phyloP scores from a whole-genome alignment of 2,888 invertebrate species.

The Lapara coniferarum region DNA sequence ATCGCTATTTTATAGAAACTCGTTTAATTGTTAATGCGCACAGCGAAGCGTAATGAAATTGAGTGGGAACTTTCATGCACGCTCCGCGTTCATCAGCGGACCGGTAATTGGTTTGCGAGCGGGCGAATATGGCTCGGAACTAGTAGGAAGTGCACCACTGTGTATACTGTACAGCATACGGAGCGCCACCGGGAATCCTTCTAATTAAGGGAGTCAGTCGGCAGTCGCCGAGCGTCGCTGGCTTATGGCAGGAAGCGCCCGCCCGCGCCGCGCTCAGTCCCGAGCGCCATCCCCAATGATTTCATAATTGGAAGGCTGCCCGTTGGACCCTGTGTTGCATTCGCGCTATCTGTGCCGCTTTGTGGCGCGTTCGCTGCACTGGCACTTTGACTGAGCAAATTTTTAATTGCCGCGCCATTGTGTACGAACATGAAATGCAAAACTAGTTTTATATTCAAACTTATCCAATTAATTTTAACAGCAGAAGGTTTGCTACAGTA shows the following conservation, averaged over 20 bases:
- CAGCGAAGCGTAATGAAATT: conserved; percentile 68
- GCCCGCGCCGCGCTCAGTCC: conserved; percentile 30
- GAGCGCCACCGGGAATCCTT: conserved; percentile 60
- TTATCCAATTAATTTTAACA: neutral
- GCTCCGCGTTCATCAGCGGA: conserved; percentile 67
- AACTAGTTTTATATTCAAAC: neutral
- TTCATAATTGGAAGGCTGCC: conserved; percentile 65
- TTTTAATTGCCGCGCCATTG: conserved; percentile 20
- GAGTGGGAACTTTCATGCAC: conserved; percentile 70
- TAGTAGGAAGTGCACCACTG: conserved; percentile 45
- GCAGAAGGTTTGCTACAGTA: neutral
- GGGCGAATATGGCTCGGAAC: conserved; percentile 56
- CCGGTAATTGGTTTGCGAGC: conserved; percentile 76
- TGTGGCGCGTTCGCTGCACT: conserved; percentile 14
- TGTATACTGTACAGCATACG: conserved; percentile 36
- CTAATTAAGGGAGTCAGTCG: conserved; percentile 69
- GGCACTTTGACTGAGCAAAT: neutral
- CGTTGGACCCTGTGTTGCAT: conserved; percentile 50
- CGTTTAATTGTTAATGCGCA: conserved; percentile 65
- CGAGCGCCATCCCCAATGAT: conserved; percentile 32
- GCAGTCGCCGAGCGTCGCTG: conserved; percentile 32
- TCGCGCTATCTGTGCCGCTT: conserved; percentile 23
- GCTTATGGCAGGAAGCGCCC: conserved; percentile 28
- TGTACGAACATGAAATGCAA: conserved; percentile 39
- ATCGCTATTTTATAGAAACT: conserved; percentile 59